Conservation (phyloP, 2,797 vertebrate species). For the Taeniopygia guttata region DNA sequence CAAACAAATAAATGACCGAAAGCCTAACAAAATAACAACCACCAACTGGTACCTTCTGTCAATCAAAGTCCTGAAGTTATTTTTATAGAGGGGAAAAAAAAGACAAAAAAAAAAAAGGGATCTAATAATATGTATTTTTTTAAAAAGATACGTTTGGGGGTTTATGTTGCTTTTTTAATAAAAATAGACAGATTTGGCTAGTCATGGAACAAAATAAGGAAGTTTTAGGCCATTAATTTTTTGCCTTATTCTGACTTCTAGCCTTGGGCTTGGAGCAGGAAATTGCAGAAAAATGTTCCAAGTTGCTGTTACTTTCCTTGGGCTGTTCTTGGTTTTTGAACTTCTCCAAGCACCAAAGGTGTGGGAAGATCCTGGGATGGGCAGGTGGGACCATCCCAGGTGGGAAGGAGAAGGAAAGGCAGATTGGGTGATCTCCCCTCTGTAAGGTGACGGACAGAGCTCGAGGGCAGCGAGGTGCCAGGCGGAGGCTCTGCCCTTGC, state of each 20-base stretch:
- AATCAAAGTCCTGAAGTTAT: slow-evolving; percentile 53
- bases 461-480: neutral
- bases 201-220: neutral
- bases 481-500: neutral
- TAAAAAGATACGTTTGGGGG: slow-evolving; percentile 15
- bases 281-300: neutral
- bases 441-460: neutral
- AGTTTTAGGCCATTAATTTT: slow-evolving; percentile 5
- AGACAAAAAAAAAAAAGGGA: neutral
- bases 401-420: neutral
- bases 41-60: slow-evolving; percentile 29
- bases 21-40: slow-evolving; percentile 7
- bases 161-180: slow-evolving; percentile 52
- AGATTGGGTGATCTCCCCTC: neutral
- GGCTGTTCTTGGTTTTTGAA: neutral
- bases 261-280: neutral
- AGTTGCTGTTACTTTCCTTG: neutral
- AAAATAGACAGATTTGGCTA: slow-evolving; percentile 40
- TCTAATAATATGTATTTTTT: slow-evolving; percentile 65
- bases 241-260: slow-evolving; percentile 48
- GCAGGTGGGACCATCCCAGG: neutral
- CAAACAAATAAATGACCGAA: neutral
- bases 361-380: neutral
- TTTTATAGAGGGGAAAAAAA: slow-evolving; percentile 54
- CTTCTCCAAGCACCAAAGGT: neutral